Conservation (phyloP, 2,113 vertebrate species). For the Spea bombifrons region DNA sequence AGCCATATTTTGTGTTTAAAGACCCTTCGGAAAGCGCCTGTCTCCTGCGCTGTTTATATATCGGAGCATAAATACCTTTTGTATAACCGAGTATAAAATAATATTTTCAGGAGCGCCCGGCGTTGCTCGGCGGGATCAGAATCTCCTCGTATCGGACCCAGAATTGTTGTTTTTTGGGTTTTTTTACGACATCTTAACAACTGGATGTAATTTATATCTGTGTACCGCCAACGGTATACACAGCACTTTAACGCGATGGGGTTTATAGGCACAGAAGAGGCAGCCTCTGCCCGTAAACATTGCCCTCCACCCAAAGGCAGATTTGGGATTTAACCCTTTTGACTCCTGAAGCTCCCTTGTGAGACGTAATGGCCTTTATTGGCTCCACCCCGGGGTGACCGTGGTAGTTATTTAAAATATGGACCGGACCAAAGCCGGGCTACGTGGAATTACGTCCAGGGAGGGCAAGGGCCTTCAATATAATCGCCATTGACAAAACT, state of each 20-base stretch:
- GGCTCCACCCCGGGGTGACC: no score
- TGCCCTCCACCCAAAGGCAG: neutral
- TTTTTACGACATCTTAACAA: slow-evolving; percentile 6
- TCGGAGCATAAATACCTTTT: slow-evolving; percentile 9
- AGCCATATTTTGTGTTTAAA: neutral
- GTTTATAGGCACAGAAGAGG: neutral
- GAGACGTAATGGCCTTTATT: no score
- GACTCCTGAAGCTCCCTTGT: no score
- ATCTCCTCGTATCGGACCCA: no score
- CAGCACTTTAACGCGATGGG: neutral
- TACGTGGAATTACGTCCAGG: no score
- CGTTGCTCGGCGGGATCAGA: neutral
- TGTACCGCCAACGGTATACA: slow-evolving; percentile 6
- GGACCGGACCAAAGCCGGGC: no score
- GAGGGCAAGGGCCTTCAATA: no score
- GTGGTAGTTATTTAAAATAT: no score
- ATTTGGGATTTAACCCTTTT: no score
- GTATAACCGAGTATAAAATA: slow-evolving; percentile 8
- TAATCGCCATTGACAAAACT: no score
- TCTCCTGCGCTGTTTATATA: slow-evolving; percentile 17
- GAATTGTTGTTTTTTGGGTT: neutral
- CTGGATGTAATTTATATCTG: slow-evolving; percentile 13
- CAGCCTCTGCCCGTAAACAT: neutral
- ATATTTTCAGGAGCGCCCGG: neutral
- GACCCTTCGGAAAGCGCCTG: neutral